Base-by-base conservation (phyloP, 2,888 invertebrate genomes). In the Pelosia muscerda region DNA sequence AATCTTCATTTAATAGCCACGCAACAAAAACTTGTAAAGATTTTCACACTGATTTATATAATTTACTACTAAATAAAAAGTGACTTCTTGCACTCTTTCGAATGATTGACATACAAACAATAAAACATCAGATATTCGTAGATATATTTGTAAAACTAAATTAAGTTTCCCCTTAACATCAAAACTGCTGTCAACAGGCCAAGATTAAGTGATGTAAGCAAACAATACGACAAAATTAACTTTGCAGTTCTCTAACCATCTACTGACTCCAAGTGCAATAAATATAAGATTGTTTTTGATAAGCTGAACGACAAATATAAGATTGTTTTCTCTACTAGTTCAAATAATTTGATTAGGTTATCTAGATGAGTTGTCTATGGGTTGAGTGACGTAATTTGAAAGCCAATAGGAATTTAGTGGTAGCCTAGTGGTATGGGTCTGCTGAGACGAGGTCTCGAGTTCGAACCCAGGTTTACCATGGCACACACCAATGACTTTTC, bases 311-410 rank as follows among this genome's bases (percentile, higher is more conserved):
- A 69, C 22, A 74, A 58, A 65, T 8, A 6, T 67, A 75, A 66
- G 1, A 31, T 73, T 54, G 82, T 82, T 57, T 38, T 54, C 71
- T 25, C 28, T 66, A 69, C 68, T 68, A 73, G 74, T 75, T 80
- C 74, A 75, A 76, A 86, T 90, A 90, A 90, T 90, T 90, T 86
- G 93, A 94, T 94, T 94, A 94, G 83, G 79, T 88, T 94, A 95
- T 94, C 94, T 89, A 84, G 92, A 94, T 93, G 89, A 91, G 85
- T 90, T 88, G 93, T 93, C 93, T 90, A 92, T 92, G 89, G 90
- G 77, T 88, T 91, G 78, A 78, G 71, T 77, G 87, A 87, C 85
- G 89, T 90, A 88, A 87, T 84, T 88, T 89, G 88, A 90, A 91
- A 90, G 70, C 85, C 87, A 88, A 89, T 87, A 72, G 74, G 71